Conservation (phyloP, 2,888 invertebrate genomes). For the Paralinhomoeus sp. region DNA sequence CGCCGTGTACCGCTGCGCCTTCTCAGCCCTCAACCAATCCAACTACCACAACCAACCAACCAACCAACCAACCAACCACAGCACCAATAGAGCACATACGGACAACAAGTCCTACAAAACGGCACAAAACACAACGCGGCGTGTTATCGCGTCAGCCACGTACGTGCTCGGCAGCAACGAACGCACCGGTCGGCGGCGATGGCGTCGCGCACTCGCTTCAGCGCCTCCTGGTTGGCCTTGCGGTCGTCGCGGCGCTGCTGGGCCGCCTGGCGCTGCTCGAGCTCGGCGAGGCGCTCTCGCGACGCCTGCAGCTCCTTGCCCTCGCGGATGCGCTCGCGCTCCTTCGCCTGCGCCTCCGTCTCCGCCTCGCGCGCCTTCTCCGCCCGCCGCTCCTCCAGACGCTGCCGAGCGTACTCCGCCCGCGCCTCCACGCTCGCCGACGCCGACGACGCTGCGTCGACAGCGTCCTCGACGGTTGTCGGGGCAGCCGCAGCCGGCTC, state of each 20-base stretch:
- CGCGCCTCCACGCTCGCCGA: no score
- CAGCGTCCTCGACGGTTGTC: no score
- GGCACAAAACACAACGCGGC: no score
- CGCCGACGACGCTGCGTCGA: no score
- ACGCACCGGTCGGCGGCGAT: neutral
- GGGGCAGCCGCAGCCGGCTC: no score
- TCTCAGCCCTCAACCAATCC: neutral
- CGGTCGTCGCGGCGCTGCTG: neutral
- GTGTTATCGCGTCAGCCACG: no score
- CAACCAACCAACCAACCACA: no score
- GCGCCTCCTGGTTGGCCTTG: neutral
- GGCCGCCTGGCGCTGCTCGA: neutral
- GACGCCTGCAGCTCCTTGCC: neutral
- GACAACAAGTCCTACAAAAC: no score
- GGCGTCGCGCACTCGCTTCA: neutral
- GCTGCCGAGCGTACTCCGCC: neutral
- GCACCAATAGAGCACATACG: no score
- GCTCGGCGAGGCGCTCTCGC: neutral
- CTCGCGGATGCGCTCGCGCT: constrained; percentile 1
- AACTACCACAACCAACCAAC: no score
- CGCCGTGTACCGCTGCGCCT: neutral
- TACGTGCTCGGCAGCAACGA: neutral
- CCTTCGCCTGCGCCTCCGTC: neutral
- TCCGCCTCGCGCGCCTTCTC: neutral
- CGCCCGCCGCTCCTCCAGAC: neutral